Base-by-base conservation (phyloP, 1,140 invertebrate genomes). In the silkworm (Bombyx mori) region DNA sequence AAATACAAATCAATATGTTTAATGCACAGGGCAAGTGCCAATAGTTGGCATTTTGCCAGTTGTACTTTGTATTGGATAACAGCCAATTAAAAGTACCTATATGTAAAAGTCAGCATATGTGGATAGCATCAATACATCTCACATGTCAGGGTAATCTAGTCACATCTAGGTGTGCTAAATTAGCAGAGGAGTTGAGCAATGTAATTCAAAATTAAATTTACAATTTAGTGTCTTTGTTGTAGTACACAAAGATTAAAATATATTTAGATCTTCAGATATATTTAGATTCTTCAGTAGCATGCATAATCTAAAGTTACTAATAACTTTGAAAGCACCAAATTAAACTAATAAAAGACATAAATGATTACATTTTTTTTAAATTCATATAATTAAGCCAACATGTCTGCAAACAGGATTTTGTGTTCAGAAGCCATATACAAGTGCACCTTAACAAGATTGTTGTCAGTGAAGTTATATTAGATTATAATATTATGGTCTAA, bases 1-100 rank as follows among this genome's bases (percentile, higher is more conserved):
- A 78, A 68, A 73, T 70, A 82, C 67, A 84, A 84, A 84, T 86
- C 73, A 63, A 83, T 73, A 81, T 75, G 66, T 83, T 82, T 83
- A 75, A 86, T 80, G 78, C 80, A 80, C 74, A 77, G 71, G 68
- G 68, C 73, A 65, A 79, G 73, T 77, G 74, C 77, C 76, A 74
- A 82, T 82, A 73, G 61, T 60, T 86, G 83, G 83, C 75, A 50
- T 7, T 5, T 6, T 71, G 79, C 82, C 83, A 86, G 72, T 71
- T 77, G 76, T 79, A 85, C 73, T 83, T 82, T 82, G 76, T 82
- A 82, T 85, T 85, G 83, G 83, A 86, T 86, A 83, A 82, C 66
- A 76, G 81, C 83, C 83, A 86, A 85, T 86, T 83, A 86, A 86
- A 84, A 83, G 75, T 74, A 74, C 66, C 65, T 71, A 72, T 54